Evolutionary conservation across 2,113 vertebrate species (phyloP).

Genomic region (Xenopus borealis): DNA sequence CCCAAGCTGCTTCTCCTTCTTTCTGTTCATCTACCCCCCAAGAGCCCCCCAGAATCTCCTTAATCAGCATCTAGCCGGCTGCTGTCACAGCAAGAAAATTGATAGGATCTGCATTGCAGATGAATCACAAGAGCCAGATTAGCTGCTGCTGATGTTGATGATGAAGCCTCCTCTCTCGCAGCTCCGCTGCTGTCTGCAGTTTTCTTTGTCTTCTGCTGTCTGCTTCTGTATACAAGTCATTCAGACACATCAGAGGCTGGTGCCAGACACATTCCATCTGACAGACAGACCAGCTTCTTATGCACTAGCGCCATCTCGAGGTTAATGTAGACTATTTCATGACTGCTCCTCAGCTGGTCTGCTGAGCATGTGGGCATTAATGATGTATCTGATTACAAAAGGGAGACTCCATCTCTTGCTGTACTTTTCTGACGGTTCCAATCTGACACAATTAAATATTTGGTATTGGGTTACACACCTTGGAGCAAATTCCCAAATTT

Average conservation of each 20-base stretch:
- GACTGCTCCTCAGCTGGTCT: too few relatives aligned
- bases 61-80: conserved; percentile 57
- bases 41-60: conserved; percentile 52
- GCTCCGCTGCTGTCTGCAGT: conserved; percentile 48
- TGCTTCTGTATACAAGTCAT: conserved; percentile 30
- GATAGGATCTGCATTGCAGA: conserved; percentile 64
- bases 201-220: conserved; percentile 51
- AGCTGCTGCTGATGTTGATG: conserved; percentile 48
- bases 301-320: conserved; percentile 54
- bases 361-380: too few relatives aligned
- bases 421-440: too few relatives aligned
- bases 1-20: conserved; percentile 45
- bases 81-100: conserved; percentile 60
- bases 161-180: conserved; percentile 47
- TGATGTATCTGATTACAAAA: too few relatives aligned
- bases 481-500: too few relatives aligned
- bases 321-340: conserved; percentile 24
- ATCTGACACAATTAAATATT: too few relatives aligned
- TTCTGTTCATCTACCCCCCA: conserved; percentile 46
- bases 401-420: too few relatives aligned
- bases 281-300: conserved; percentile 15
- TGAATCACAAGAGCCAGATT: conserved; percentile 55
- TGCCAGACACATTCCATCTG: conserved; percentile 51
- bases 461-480: too few relatives aligned
- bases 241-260: conserved; percentile 52